phyloP scores from a whole-genome alignment of 2,113 vertebrate genomes.

The Okapia johnstoni region DNA sequence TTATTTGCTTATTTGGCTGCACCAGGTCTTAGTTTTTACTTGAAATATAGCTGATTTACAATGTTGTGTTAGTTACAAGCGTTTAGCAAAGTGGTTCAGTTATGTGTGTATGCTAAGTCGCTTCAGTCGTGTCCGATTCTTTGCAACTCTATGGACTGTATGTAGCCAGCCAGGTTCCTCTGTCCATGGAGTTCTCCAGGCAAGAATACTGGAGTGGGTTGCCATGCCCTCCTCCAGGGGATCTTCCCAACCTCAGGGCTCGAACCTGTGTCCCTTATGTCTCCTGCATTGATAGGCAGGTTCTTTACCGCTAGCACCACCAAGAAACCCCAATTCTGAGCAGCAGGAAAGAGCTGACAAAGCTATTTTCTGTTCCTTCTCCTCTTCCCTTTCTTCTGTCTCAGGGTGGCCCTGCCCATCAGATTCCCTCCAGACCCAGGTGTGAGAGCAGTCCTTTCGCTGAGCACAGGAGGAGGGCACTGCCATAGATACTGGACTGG shows the following conservation, averaged over 20 bases:
- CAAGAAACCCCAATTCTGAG: not conserved
- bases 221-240: not conserved
- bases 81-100: not conserved
- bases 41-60: not conserved
- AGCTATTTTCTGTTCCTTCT: too few relatives aligned
- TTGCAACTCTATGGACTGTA: not conserved
- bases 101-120: not conserved
- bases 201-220: not conserved
- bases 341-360: not conserved
- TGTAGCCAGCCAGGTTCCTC: not conserved
- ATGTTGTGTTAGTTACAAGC: not conserved
- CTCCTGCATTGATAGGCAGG: not conserved
- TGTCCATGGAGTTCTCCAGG: not conserved
- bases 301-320: not conserved
- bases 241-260: not conserved
- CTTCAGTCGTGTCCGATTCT: accelerated
- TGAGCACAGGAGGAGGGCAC: too few relatives aligned
- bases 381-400: too few relatives aligned
- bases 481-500: accelerated
- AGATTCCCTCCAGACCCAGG: not conserved
- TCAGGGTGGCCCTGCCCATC: not conserved
- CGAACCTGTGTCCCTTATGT: not conserved
- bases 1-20: not conserved
- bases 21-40: not conserved
- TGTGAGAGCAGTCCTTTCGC: not conserved